Evolutionary conservation across 2,113 vertebrate species (phyloP).

Genomic region (Aramus guarauna): DNA sequence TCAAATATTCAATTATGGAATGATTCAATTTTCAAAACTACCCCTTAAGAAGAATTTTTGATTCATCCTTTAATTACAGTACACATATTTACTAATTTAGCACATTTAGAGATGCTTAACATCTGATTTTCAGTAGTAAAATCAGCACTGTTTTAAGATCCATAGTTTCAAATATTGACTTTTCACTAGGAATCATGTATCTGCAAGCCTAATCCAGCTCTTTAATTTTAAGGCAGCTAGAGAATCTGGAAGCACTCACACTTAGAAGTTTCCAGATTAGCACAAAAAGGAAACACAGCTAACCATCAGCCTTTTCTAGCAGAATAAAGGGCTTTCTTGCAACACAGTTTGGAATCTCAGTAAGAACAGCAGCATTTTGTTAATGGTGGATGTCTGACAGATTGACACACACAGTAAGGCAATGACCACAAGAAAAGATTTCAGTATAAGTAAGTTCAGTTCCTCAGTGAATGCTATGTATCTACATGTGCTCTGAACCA

Average conservation of each 20-base stretch:
- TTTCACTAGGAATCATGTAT: not conserved
- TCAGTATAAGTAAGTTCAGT: not conserved
- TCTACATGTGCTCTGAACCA: rapidly evolving
- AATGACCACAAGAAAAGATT: not conserved
- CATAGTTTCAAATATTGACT: not conserved
- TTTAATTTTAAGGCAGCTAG: not conserved
- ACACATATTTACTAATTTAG: not conserved
- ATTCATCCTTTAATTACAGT: not conserved
- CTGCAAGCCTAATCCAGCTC: not conserved
- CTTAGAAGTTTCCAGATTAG: not conserved
- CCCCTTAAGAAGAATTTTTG: not conserved
- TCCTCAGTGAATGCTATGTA: not conserved
- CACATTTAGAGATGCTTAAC: not conserved
- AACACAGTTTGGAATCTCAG: not conserved
- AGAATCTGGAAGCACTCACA: not conserved
- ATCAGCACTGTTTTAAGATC: not conserved
- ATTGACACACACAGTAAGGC: not conserved
- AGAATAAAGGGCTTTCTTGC: not conserved
- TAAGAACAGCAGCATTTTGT: not conserved
- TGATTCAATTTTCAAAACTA: not conserved
- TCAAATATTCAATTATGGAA: not conserved
- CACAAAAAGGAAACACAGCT: not conserved
- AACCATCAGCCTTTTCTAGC: not conserved
- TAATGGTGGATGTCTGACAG: not conserved
- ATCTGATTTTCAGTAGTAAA: not conserved